A percentile compares a stretch with the other conserved stretches of the same genome.
These are phyloP conservation scores for Homarus gammarus DNA, from an alignment of 2,888 invertebrate species.

Conservation along the genomic window DNA sequence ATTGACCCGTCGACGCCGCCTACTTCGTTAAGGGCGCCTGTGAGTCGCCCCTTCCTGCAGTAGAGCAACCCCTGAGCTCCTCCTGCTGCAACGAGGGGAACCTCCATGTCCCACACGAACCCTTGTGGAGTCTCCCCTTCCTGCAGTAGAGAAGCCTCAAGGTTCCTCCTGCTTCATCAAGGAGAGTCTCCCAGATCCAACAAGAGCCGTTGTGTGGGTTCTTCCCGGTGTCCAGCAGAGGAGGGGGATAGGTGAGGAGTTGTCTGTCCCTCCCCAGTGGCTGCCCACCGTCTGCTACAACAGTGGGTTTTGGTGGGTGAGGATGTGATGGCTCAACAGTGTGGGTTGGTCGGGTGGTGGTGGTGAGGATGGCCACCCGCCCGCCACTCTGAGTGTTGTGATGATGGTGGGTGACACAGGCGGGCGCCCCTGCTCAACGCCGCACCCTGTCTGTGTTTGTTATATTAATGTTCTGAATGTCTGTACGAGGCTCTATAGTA, in stretches of 20 bases:
- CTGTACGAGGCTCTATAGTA: slow-evolving; percentile 69
- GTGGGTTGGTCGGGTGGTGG: slow-evolving; percentile 11
- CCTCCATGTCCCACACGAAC: too few relatives aligned
- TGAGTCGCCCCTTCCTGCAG: neutral
- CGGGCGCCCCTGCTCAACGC: slow-evolving; percentile 38
- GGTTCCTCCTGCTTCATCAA: neutral
- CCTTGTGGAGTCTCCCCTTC: too few relatives aligned
- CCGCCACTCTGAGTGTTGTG: neutral
- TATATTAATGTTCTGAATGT: slow-evolving; percentile 73
- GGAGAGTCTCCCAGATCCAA: neutral
- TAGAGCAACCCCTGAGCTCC: neutral
- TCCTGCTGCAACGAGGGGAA: slow-evolving; percentile 3
- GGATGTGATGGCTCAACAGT: slow-evolving; percentile 20
- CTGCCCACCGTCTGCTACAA: neutral
- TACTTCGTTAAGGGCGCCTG: neutral
- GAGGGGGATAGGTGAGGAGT: neutral
- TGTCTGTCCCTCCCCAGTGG: neutral
- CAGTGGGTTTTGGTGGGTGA: slow-evolving; percentile 36
- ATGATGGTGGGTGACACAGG: neutral
- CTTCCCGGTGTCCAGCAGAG: slow-evolving; percentile 9
- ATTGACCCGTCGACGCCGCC: neutral
- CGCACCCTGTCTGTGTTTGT: slow-evolving; percentile 69
- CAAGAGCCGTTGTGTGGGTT: neutral
- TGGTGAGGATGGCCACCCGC: slow-evolving; percentile 13
- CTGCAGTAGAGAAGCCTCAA: too few relatives aligned